Conservation (phyloP, 2,797 vertebrate genomes). For the Sylvia borin region DNA sequence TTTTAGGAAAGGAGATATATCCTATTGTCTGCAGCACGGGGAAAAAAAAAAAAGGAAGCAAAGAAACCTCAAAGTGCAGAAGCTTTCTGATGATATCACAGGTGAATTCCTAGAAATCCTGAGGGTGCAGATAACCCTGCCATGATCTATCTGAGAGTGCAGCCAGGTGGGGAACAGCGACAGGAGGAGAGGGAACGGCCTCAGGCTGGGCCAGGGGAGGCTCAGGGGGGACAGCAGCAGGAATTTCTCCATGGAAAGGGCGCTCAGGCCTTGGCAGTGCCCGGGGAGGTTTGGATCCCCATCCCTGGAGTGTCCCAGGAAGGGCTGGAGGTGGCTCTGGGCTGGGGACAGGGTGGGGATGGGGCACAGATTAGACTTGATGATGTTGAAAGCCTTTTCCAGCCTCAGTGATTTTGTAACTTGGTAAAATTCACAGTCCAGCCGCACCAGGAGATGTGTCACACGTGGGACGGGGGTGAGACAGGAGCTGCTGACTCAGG, state of each 20-base stretch:
- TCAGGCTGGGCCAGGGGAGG: neutral
- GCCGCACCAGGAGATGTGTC: neutral
- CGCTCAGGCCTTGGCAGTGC: neutral
- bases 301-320: neutral
- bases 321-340: neutral
- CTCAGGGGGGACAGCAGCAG: neutral
- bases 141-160: neutral
- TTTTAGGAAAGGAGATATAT: neutral
- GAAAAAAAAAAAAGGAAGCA: neutral
- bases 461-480: neutral
- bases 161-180: neutral
- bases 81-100: neutral
- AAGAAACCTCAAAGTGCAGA: neutral
- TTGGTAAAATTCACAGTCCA: neutral
- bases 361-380: accelerated
- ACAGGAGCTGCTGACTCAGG: neutral
- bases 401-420: neutral
- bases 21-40: neutral
- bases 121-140: neutral
- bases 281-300: neutral
- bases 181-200: neutral
- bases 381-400: neutral
- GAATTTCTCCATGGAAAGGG: neutral
- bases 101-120: neutral
- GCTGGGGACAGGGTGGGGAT: neutral